Evolutionary conservation across 92 coral and sea anemone species (phyloP).

Genomic region (Parazoanthus atlanticus): DNA sequence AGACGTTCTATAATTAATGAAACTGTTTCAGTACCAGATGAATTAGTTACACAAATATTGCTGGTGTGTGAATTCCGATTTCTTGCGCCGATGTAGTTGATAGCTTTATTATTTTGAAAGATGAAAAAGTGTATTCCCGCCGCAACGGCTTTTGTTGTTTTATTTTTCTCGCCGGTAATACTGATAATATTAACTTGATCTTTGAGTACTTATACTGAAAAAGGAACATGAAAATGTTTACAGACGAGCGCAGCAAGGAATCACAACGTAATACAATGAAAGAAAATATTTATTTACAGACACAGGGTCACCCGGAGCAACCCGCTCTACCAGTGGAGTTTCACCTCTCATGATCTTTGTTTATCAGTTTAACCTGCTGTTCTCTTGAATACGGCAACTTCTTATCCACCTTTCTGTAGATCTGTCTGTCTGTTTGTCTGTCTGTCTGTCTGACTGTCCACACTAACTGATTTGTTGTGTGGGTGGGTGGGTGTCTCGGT

Average conservation of each 20-base stretch:
- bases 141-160: not conserved
- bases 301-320: slow-evolving; percentile 4
- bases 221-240: not conserved
- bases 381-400: not conserved
- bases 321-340: slow-evolving; percentile 21
- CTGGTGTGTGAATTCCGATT: not conserved
- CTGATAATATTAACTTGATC: no score
- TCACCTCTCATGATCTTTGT: slow-evolving; percentile 26
- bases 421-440: not conserved
- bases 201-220: not conserved
- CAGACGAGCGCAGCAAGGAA: not conserved
- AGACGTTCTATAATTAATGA: slow-evolving; percentile 28
- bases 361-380: not conserved
- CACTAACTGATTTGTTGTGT: not conserved
- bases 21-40: not conserved
- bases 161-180: not conserved
- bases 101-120: not conserved
- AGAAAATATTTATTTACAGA: not conserved
- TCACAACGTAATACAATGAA: not conserved
- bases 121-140: no score
- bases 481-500: not conserved
- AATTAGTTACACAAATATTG: not conserved
- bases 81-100: not conserved
- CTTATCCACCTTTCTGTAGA: not conserved
- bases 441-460: not conserved